These are phyloP conservation scores for Biston stratarius DNA, from an alignment of 2,888 invertebrate genomes.

Conservation along the genomic window DNA sequence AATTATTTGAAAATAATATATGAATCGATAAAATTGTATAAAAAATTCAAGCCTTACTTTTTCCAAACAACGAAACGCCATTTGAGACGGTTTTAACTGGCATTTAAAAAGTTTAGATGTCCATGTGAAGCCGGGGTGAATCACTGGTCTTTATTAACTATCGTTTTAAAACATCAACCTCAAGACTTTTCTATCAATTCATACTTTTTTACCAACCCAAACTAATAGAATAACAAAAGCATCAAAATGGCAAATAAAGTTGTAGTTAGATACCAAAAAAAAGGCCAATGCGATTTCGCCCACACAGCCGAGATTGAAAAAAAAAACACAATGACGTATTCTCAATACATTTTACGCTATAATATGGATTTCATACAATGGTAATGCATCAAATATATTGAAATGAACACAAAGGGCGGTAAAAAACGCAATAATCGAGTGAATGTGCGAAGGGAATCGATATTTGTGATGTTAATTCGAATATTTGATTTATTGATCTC, in stretches of 20 bases:
- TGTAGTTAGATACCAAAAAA: conserved; percentile 19
- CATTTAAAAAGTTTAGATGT: too few relatives aligned
- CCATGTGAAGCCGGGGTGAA: too few relatives aligned
- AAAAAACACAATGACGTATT: conserved; percentile 34
- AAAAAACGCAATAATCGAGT: conserved; percentile 35
- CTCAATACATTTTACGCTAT: conserved; percentile 37
- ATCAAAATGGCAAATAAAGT: conserved; percentile 16
- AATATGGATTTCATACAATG: conserved; percentile 35
- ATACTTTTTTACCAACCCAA: too few relatives aligned
- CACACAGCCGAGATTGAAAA: conserved; percentile 34
- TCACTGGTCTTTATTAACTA: too few relatives aligned
- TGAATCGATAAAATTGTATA: too few relatives aligned
- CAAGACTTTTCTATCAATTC: too few relatives aligned
- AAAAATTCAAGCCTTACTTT: too few relatives aligned
- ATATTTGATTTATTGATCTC: conserved; percentile 30
- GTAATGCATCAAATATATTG: conserved; percentile 35
- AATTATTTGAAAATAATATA: too few relatives aligned
- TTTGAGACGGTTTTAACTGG: too few relatives aligned
- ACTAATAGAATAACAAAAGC: conserved; percentile 1
- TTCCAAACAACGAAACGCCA: too few relatives aligned
- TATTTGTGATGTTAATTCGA: conserved; percentile 33
- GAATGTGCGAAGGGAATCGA: conserved; percentile 26
- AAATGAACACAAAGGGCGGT: conserved; percentile 31
- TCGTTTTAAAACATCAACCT: too few relatives aligned
- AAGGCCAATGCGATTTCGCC: conserved; percentile 27